Evolutionary conservation across 2,797 vertebrate genomes (phyloP).

Genomic region (Salmo trutta): DNA sequence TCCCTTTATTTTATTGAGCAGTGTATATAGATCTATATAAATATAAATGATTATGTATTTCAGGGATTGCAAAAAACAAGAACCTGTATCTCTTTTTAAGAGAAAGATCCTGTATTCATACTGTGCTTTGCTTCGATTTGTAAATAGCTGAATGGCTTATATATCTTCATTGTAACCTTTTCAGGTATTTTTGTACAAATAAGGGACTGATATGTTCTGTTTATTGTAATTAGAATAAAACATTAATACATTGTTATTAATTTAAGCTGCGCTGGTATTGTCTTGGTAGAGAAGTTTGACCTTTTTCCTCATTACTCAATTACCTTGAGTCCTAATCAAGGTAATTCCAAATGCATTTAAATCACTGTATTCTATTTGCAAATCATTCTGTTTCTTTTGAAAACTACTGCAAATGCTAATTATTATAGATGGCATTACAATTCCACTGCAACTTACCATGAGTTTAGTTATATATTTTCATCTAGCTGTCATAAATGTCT

Average conservation of each 20-base stretch:
- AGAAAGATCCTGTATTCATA: constrained; percentile 77
- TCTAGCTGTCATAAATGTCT: neutral
- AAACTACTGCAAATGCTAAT: neutral
- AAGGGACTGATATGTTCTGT: constrained; percentile 97
- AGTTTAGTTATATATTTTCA: neutral
- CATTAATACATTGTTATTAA: constrained; percentile 90
- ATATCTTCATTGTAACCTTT: constrained; percentile 93
- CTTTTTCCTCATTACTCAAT: neutral
- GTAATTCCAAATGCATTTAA: neutral
- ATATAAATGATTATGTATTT: constrained; percentile 71
- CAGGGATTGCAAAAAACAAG: constrained; percentile 83
- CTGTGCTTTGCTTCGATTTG: constrained; percentile 90
- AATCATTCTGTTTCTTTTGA: neutral
- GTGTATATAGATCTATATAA: constrained; percentile 32
- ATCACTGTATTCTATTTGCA: neutral
- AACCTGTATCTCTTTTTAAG: constrained; percentile 40
- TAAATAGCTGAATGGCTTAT: constrained; percentile 91
- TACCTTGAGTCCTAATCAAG: too few species aligned
- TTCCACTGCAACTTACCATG: neutral
- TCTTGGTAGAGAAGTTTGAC: neutral
- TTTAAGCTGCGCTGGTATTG: constrained; percentile 39
- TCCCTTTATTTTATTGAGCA: too few species aligned
- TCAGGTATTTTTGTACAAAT: constrained; percentile 99
- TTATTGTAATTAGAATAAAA: constrained; percentile 99
- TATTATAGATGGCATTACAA: neutral